Base-by-base conservation (phyloP, 2,113 vertebrate genomes). In the Salvelinus alpinus region DNA sequence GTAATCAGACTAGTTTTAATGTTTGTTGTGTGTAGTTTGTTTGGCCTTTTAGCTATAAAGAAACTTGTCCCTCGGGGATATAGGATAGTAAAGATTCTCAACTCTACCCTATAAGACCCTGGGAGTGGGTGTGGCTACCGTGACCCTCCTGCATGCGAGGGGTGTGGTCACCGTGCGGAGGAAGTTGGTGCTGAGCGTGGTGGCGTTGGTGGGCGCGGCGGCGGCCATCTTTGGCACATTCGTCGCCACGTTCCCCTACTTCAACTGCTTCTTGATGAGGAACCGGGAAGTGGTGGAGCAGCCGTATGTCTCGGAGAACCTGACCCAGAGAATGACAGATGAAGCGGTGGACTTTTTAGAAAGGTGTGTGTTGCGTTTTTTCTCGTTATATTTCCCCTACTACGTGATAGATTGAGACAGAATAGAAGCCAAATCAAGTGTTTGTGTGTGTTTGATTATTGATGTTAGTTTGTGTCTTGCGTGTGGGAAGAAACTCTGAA, bases 211-310 rank as follows among this genome's bases (percentile, higher is more conserved):
- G 0, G 34, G 76, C 14, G 0, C 68, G 1, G 6, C 72, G 0
- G 20, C 89, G 0, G 72, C 1, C 0, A 0, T 84, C 27, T 54
- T 87, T 9, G 7, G 78, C 0, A 54, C 73, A 7, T 95, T 96
- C 77, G 64, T 94, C 3, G 77, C 80, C 38, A 64, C 78, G 14
- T 91, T 93, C 79, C 95, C 92, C 0, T 87, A 93, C 14, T 67
- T 97, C 4, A 97, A 97, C 88, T 98, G 96, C 80, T 86, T 97
- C 62, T 91, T 98, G 71, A 96, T 97, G 95, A 90, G 90, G 11
- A 78, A 93, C 67, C 68, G 79, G 9, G 72, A 79, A 2, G 75
- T 97, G 20, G 86, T 92, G 20, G 95, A 97, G 88, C 96, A 98
- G 84, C 96, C 96, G 0, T 86, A 92, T 0, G 83, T 74, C 0